Base-by-base conservation (phyloP, 2,888 invertebrate species). In the Baronia brevicornis region DNA sequence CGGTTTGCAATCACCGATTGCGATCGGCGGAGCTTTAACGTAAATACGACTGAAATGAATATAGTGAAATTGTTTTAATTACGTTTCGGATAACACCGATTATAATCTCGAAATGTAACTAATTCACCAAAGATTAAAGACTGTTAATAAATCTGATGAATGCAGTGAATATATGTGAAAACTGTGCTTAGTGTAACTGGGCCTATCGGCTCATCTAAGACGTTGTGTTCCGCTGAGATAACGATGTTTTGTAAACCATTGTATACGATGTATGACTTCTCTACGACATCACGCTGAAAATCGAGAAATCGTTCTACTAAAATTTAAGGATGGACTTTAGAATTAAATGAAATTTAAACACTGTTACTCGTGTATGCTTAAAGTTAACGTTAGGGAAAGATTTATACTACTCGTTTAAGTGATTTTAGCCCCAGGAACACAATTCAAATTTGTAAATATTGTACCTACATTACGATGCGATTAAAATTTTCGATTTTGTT, bases 201-300 rank as follows among this genome's bases (percentile, higher is more conserved):
- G 35, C 36, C 41, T 38, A 40, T 40, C 32, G 41, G 39, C 41
- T 44, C 23, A 39, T 44, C 46, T 49, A 44, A 44, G 48, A 49
- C 45, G 33, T 44, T 51, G 58, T 60, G 60, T 78, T 75, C 73
- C 68, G 60, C 44, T 67, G 73, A 73, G 63, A 59, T 63, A 65
- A 68, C 57, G 61, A 68, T 69, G 67, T 77, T 82, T 78, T 78
- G 59, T 78, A 79, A 80, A 78, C 70, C 71, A 66, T 77, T 82
- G 82, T 82, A 84, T 84, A 84, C 82, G 80, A 84, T 78, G 75
- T 74, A 72, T 72, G 74, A 77, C 71, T 78, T 74, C 63, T 69
- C 58, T 67, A 57, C 56, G 69, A 60, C 77, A 66, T 70, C 78
- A 67, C 65, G 58, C 67, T 66, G n/a, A 63, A 64, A 67, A 59